Percentiles rank a stretch among this genome's conserved stretches.
Conservation (phyloP, 2,113 vertebrate species). For the Diphyllodes magnificus region DNA sequence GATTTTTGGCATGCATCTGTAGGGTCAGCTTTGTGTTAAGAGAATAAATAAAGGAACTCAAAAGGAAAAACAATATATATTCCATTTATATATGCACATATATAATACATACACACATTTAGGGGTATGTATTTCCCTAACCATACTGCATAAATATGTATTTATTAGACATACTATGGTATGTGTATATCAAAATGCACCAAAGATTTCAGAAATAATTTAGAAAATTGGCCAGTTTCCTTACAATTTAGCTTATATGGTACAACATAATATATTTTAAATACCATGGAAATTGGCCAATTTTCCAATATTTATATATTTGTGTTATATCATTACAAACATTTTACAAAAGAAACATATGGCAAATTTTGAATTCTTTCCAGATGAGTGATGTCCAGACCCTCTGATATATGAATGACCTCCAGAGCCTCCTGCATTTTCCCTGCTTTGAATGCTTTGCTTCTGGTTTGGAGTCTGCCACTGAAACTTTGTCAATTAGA, state of each 20-base stretch:
- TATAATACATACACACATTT: neutral
- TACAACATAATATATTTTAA: slow-evolving; percentile 1
- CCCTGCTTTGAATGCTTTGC: neutral
- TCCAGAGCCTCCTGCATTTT: neutral
- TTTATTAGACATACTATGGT: neutral
- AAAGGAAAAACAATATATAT: neutral
- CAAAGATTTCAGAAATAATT: neutral
- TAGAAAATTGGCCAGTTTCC: neutral
- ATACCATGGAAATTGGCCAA: neutral
- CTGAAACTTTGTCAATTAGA: neutral
- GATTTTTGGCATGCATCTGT: neutral
- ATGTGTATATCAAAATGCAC: neutral
- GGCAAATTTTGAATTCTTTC: neutral
- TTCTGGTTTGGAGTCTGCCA: neutral
- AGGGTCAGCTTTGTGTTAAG: neutral
- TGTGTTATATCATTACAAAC: slow-evolving; percentile 7
- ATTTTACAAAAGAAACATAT: slow-evolving; percentile 21
- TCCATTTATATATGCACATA: neutral
- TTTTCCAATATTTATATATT: slow-evolving; percentile 31
- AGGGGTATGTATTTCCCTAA: neutral
- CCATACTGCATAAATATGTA: neutral
- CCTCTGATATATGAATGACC: neutral
- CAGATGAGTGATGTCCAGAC: slow-evolving; percentile 14
- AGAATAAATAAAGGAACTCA: neutral
- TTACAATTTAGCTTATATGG: neutral